Percentiles rank a stretch among this genome's conserved stretches.
These are phyloP conservation scores for Bruchidius siliquastri DNA, from an alignment of 2,888 invertebrate genomes.

Conservation along the genomic window DNA sequence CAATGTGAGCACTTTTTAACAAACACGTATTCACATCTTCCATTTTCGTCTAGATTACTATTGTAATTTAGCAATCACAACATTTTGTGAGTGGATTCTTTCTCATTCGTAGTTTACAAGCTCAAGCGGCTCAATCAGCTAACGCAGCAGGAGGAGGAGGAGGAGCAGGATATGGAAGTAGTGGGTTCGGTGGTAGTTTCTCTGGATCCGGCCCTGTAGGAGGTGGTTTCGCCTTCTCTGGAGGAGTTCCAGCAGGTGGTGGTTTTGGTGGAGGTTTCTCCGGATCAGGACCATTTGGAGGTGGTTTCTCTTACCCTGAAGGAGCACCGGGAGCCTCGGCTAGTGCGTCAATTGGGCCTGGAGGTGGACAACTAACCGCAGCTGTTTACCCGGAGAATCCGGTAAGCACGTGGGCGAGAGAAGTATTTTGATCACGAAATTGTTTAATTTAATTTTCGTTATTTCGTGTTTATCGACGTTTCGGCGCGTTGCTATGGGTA, in stretches of 20 bases:
- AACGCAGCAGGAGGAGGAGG: constrained; percentile 5
- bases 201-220: constrained; percentile 5
- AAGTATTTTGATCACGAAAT: too few relatives aligned
- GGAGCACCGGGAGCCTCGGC: constrained; percentile 49
- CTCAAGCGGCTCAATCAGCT: constrained; percentile 6
- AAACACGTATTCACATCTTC: too few relatives aligned
- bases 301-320: constrained; percentile 17
- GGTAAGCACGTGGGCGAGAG: too few relatives aligned
- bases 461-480: too few relatives aligned
- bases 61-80: too few relatives aligned
- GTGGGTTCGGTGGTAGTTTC: constrained; percentile 4
- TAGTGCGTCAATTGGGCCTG: constrained; percentile 53
- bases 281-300: constrained; percentile 14
- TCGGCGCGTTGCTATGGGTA: too few relatives aligned
- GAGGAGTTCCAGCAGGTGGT: background rate
- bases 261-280: constrained; percentile 1
- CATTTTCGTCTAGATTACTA: too few relatives aligned
- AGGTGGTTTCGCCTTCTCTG: constrained; percentile 10
- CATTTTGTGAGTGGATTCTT: too few relatives aligned
- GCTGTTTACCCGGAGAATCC: constrained; percentile 57
- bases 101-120: constrained; percentile 9
- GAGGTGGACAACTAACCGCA: constrained; percentile 55
- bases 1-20: too few relatives aligned
- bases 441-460: too few relatives aligned
- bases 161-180: constrained; percentile 21